A percentile compares a stretch with the other conserved stretches of the same genome.
These are phyloP conservation scores for Phalanger gymnotis DNA, from an alignment of 2,797 vertebrate species.

Conservation along the genomic window DNA sequence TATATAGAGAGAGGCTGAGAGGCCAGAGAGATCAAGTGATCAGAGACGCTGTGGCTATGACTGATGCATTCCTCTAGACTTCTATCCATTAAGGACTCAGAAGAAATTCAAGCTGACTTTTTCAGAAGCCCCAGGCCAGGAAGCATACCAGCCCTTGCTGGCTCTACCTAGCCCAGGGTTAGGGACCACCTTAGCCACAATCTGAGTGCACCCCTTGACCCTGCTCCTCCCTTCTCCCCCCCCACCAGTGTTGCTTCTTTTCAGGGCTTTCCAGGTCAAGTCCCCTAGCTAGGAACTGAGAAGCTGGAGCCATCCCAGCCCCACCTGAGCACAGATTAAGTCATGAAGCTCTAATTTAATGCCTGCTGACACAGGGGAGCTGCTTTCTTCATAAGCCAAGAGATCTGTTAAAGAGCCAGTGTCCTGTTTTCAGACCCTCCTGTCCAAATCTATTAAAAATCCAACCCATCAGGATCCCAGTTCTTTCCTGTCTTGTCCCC, in stretches of 20 bases:
- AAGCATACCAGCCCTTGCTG: neutral
- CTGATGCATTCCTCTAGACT: neutral
- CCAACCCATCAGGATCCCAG: neutral
- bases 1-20: neutral
- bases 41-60: neutral
- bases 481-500: neutral
- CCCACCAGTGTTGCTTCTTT: neutral
- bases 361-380: neutral
- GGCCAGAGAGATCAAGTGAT: neutral
- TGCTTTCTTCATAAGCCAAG: neutral
- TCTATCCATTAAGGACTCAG: neutral
- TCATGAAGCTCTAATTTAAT: constrained; percentile 6
- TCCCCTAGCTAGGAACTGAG: constrained; percentile 9
- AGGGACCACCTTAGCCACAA: neutral
- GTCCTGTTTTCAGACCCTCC: constrained; percentile 9
- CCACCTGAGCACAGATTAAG: neutral
- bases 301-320: neutral
- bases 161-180: neutral
- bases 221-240: neutral
- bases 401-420: constrained; percentile 2
- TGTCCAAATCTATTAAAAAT: neutral
- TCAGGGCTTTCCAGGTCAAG: neutral
- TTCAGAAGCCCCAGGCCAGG: neutral
- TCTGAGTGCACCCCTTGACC: neutral
- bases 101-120: neutral